phyloP scores from a whole-genome alignment of 2,797 vertebrate species.

The Potorous gilbertii region DNA sequence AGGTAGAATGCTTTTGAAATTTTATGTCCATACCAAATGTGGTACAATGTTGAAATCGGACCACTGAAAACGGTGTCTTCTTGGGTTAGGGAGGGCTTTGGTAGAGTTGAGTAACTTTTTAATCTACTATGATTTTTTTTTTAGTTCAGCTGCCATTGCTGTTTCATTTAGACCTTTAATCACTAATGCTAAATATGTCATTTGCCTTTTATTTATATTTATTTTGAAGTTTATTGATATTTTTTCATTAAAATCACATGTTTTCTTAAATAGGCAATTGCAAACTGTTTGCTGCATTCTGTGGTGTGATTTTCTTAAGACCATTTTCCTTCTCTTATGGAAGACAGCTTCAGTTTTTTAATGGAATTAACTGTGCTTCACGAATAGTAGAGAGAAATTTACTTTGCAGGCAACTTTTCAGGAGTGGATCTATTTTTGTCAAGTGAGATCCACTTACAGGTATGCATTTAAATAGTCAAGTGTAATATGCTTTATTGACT shows the following conservation, averaged over 20 bases:
- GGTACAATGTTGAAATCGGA: neutral
- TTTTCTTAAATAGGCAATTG: neutral
- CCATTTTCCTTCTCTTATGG: neutral
- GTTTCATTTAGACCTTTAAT: neutral
- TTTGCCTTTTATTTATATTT: neutral
- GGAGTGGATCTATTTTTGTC: neutral
- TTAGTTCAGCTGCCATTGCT: neutral
- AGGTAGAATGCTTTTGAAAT: neutral
- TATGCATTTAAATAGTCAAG: neutral
- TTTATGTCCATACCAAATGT: neutral
- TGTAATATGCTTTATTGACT: neutral
- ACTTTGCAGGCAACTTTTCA: neutral
- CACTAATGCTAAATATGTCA: neutral
- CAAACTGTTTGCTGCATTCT: neutral
- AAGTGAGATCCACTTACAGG: neutral
- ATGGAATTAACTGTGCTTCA: neutral
- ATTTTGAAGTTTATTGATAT: neutral
- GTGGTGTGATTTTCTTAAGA: neutral
- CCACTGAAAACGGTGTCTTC: neutral
- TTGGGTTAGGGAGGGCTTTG: neutral
- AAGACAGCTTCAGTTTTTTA: neutral
- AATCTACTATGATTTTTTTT: neutral
- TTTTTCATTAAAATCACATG: neutral
- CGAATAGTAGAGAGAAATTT: neutral
- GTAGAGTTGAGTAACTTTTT: neutral